Base-by-base conservation (phyloP, 2,113 vertebrate species). In the Zosterops pallidus region DNA sequence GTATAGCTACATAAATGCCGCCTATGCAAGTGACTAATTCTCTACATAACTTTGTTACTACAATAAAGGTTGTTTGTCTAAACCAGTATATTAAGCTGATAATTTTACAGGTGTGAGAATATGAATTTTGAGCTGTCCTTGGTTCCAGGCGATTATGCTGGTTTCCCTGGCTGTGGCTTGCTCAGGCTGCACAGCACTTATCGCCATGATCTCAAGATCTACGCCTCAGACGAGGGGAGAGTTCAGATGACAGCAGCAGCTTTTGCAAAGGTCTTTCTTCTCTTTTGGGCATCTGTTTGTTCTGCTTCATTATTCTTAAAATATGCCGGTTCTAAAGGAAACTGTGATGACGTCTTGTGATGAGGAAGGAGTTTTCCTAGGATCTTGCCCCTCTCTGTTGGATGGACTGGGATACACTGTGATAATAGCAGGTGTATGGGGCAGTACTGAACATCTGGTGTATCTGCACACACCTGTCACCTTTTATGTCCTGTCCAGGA, bases 221-320 rank as follows among this genome's bases (percentile, higher is more conserved):
- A 99, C 2, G 99, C 99, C 11, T 99, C 99, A 0, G 99, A 99
- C 8, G 99, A 99, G 94, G 99, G 99, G 63, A 97, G 99, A 28
- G 99, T 99, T 52, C 99, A 99, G 97, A 99, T 99, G 99, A 99
- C 99, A 4, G 99, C 99, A 17, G 99, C 99, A 49, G 99, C 99
- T 55, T 99, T 99, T 95, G 99, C 99, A 72, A 99, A 99, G 99
- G 99, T 99, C 64, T 53, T 71, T 55, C 14, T 14, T 69, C 20
- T 81, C 63, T 55, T 86, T 49, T 35, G 53, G 24, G 21, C 83
- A 52, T 64, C 78, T 1, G 0, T 63, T 89, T 39, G 59, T 74
- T 89, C 41, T 82, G 28, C 75, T 76, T 3, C 14, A 3, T 67
- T 44, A 21, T 28, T 64, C 65, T 87, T 83, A 50, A 69, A 71